Conservation (phyloP, 2,888 invertebrate species). For the Tenthredo notha region DNA sequence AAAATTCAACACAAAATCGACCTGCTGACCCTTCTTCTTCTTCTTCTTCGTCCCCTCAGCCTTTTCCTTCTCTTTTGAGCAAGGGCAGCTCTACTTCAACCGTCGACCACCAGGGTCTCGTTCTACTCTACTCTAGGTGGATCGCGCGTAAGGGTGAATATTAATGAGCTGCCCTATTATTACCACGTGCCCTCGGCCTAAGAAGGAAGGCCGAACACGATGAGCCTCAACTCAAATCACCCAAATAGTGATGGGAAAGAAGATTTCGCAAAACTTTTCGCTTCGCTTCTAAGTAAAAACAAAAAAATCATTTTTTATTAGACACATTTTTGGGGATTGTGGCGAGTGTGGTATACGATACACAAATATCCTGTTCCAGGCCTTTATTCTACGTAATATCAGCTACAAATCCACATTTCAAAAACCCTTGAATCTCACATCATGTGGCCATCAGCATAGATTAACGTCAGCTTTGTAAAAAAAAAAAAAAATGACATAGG, state of each 20-base stretch:
- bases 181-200: constrained; percentile 35
- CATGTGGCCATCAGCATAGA: too few species aligned
- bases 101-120: neutral
- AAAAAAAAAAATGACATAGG: too few species aligned
- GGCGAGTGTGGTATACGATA: too few species aligned
- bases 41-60: neutral
- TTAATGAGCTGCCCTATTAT: constrained; percentile 49
- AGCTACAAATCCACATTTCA: too few species aligned
- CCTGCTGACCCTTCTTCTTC: constrained; percentile 13
- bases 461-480: too few species aligned
- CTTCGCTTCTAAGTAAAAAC: neutral
- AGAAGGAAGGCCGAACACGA: constrained; percentile 12
- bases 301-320: neutral
- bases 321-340: too few species aligned
- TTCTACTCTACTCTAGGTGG: neutral
- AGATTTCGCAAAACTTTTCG: neutral
- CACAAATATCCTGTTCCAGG: too few species aligned
- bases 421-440: too few species aligned
- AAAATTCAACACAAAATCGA: neutral
- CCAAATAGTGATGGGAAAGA: constrained; percentile 18
- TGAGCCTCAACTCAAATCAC: neutral
- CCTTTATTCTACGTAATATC: too few species aligned
- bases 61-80: neutral
- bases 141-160: constrained; percentile 46
- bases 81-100: neutral